Evolutionary conservation across 2,888 invertebrate genomes (phyloP).

Genomic region (Troides helena): DNA sequence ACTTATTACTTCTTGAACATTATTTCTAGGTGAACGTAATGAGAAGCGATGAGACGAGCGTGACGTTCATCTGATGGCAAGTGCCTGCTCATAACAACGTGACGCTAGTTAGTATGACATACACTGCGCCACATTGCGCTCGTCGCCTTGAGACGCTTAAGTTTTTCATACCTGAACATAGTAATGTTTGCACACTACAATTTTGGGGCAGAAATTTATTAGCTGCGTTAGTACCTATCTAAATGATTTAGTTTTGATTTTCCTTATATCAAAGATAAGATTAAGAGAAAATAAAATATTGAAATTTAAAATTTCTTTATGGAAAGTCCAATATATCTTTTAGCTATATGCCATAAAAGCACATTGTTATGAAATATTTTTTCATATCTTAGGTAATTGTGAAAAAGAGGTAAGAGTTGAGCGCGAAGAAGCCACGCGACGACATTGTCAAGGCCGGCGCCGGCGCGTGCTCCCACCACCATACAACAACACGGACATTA

Average conservation of each 20-base stretch:
- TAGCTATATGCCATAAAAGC: not conserved
- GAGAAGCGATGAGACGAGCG: too few species aligned
- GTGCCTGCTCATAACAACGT: too few species aligned
- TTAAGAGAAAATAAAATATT: not conserved
- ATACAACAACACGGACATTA: conserved; percentile 39
- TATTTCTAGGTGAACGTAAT: not conserved
- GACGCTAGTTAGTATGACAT: too few species aligned
- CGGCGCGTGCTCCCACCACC: conserved; percentile 42
- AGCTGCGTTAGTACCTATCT: too few species aligned
- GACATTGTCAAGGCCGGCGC: conserved; percentile 74
- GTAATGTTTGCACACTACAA: too few species aligned
- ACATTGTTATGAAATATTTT: not conserved
- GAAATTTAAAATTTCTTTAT: not conserved
- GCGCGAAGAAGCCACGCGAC: conserved; percentile 38
- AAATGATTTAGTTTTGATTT: too few species aligned
- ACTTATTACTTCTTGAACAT: too few species aligned
- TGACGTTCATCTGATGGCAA: too few species aligned
- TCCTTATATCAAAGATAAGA: not conserved
- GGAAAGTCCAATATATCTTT: not conserved
- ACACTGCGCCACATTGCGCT: too few species aligned
- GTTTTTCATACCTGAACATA: too few species aligned
- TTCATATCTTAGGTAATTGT: conserved; percentile 13
- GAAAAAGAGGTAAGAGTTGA: conserved; percentile 29
- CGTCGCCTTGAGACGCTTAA: too few species aligned
- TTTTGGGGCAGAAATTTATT: too few species aligned